phyloP scores from a whole-genome alignment of 2,888 invertebrate species.

The Cantharis lateralis region DNA sequence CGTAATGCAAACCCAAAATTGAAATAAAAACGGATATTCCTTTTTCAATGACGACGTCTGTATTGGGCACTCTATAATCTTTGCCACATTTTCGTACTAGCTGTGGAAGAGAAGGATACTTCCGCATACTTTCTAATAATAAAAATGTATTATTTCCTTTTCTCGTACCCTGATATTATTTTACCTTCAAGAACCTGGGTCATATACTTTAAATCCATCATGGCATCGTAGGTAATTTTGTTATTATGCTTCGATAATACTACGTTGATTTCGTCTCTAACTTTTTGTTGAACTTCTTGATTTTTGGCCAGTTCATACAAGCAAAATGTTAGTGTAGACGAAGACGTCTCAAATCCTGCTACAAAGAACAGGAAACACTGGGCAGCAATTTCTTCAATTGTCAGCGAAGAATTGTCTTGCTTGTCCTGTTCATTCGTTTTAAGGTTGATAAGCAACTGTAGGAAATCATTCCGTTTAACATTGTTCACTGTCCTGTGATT shows the following conservation, averaged over 20 bases:
- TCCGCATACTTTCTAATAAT: constrained; percentile 47
- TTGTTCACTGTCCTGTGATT: background rate
- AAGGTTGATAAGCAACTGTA: background rate
- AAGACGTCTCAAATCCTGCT: constrained; percentile 69
- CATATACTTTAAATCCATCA: constrained; percentile 56
- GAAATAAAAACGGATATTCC: constrained; percentile 39
- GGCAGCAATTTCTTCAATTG: constrained; percentile 59
- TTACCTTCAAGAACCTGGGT: constrained; percentile 54
- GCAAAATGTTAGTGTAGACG: constrained; percentile 63
- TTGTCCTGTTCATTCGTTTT: background rate
- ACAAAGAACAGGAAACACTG: constrained; percentile 64
- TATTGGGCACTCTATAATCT: constrained; percentile 38
- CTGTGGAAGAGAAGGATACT: constrained; percentile 45
- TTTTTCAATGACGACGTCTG: constrained; percentile 34
- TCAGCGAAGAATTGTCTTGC: constrained; percentile 42
- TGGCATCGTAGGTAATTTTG: constrained; percentile 51
- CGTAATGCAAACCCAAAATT: constrained; percentile 43
- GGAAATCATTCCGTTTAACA: background rate
- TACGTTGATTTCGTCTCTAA: constrained; percentile 51
- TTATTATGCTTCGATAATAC: constrained; percentile 45
- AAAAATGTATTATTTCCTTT: background rate
- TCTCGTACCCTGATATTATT: background rate
- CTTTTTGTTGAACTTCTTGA: constrained; percentile 53
- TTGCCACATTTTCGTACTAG: constrained; percentile 40
- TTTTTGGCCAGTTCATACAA: constrained; percentile 61